Base-by-base conservation (phyloP, 2,797 vertebrate species). In the Vireo griseus region DNA sequence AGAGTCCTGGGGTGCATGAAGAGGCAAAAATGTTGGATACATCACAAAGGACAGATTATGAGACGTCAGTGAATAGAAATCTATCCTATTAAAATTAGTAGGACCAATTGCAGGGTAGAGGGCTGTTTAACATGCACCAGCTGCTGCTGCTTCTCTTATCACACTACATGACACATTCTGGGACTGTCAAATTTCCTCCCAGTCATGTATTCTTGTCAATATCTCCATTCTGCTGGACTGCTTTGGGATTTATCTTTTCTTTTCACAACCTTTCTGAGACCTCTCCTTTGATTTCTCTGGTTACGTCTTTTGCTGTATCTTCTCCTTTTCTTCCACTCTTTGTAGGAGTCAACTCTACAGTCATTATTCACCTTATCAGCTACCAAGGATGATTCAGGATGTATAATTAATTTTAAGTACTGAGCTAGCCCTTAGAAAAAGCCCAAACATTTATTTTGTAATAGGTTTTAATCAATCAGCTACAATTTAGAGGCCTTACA, bases 1-100 rank as follows among this genome's bases (percentile, higher is more conserved):
- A 86, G 80, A 76, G 74, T 92, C 84, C 55, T 85, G 74, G 67
- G 74, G 47, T 79, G 48, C 22, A 8, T 85, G 81, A 39, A 87
- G 81, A 93, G 91, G 51, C 48, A 94, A 79, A 96, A 93, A 76
- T 48, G 24, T 59, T 94, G 89, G 92, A 52, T 71, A 20, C 29
- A 22, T 92, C 93, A 73, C 78, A 82, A 92, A 89, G 40, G 71
- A 75, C 9, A 59, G 77, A 92, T 67, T 73, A 92, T 51, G 86
- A 92, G 47, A 45, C 29, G 58, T 17, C 26, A 76, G 29, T 57
- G 92, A 89, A 63, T 40, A 67, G 51, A 63, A 79, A 81, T 79
- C 50, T 39, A 22, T 76, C 67, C 52, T 73, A 44, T 66, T 94
- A 73, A 67, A 91, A 87, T 89, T 39, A 76, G 83, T 63, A 55